Evolutionary conservation across 2,888 invertebrate genomes (phyloP), one percentile per base, ranked within the genome.

Genomic region (Reticulitermes lucifugus): DNA sequence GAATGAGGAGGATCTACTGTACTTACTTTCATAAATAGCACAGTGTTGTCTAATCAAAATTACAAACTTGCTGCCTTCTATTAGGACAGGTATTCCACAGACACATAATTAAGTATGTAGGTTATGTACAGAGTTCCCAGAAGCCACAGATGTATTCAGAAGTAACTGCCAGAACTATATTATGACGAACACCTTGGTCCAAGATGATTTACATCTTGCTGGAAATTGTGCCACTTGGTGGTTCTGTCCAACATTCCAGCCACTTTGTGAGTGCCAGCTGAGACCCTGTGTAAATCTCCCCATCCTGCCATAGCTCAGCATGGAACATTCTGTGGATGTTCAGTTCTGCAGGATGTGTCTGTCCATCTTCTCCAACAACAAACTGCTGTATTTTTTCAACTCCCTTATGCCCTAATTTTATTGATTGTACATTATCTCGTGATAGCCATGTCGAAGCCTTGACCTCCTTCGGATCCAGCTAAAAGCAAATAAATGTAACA

Each of bases 391-490:
- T 71, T 60, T 55, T 55, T 59, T 55, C 60, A 29, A 21, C 46
- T 10, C 14, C 22, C 10, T 85, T 83, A 7, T n/a, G 35, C 12
- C 70, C 70, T 73, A 65, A 41, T 43, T 65, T 46, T 70, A 79
- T 18, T 41, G 73, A 46, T 55, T 71, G 51, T 65, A 83, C 80
- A 84, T 71, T 73, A 10, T 84, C 79, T 79, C 51, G 59, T 22
- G 84, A 84, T n/a, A 91, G 88, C 91, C 91, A 91, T 2, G 89
- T 89, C 86, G 89, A 89, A 2, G 90, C 90, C 46, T 89, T 90
- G 3, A 90, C 90, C 86, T 91, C 91, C 51, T 86, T 87, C 2
- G 90, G 89, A 82, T 90, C 90, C 65, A 90, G 88, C 85, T 89
- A 88, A 9, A 90, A 87, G n/a, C 12, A 75, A 79, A 60, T 14